Evolutionary conservation across 1,140 invertebrate species (phyloP).

Genomic region (Radopholus similis): DNA sequence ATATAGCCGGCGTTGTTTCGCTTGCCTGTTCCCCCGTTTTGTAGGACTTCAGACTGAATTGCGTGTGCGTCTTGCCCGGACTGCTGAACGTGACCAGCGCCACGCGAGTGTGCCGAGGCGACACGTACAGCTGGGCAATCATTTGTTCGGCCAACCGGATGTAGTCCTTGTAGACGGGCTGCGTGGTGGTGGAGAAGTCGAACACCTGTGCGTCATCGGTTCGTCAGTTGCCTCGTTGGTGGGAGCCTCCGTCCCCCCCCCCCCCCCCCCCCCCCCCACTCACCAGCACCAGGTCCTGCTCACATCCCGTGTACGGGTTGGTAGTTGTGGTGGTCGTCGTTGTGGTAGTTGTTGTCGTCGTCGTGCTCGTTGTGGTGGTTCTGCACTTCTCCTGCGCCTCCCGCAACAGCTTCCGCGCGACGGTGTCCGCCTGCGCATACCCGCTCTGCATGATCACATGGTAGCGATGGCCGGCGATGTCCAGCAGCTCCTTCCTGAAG

Average conservation of each 20-base stretch:
- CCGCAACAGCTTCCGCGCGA: slow-evolving; percentile 51
- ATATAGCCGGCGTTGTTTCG: background rate
- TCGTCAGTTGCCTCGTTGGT: too few species aligned
- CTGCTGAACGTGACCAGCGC: slow-evolving; percentile 51
- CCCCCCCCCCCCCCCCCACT: too few species aligned
- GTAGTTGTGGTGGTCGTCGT: slow-evolving; percentile 48
- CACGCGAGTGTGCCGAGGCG: slow-evolving; percentile 55
- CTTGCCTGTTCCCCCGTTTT: slow-evolving; percentile 41
- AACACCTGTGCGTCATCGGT: slow-evolving; percentile 55
- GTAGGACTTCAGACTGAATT: slow-evolving; percentile 52
- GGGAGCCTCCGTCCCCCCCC: too few species aligned
- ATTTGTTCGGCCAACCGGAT: slow-evolving; percentile 38
- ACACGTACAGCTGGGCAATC: slow-evolving; percentile 46
- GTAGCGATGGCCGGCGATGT: slow-evolving; percentile 55
- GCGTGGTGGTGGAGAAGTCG: slow-evolving; percentile 57
- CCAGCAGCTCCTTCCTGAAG: slow-evolving; percentile 51
- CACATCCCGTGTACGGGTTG: slow-evolving; percentile 42
- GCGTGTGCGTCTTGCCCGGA: slow-evolving; percentile 48
- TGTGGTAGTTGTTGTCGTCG: slow-evolving; percentile 54
- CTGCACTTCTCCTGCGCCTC: slow-evolving; percentile 56
- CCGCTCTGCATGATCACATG: slow-evolving; percentile 57
- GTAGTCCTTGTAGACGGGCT: slow-evolving; percentile 50
- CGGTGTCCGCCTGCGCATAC: slow-evolving; percentile 52
- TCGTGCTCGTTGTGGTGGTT: slow-evolving; percentile 53
- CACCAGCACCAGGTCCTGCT: slow-evolving; percentile 14